Evolutionary conservation across 2,797 vertebrate species (phyloP), one percentile per base, ranked within the genome.

Genomic region (Coendou prehensilis): DNA sequence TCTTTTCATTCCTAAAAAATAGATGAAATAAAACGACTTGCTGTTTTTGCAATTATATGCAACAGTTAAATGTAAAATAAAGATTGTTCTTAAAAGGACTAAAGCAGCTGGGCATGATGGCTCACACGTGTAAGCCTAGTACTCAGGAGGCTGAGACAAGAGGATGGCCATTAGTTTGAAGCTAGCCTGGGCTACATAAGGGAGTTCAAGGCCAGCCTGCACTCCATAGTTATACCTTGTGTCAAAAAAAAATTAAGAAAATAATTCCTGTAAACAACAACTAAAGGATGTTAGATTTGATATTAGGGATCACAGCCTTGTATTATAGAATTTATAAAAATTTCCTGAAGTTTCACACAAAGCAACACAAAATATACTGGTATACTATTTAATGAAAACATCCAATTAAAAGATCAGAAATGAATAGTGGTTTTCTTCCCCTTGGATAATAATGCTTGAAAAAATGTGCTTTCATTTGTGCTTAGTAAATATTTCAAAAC

Each of bases 401-500:
- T 67, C 9, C 23, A 79, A 37, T 30, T 13, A 67, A 83, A 14
- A 56, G 4, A 1, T 45, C 22, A 87, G 54, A 67, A 85, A 81
- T 84, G 17, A 45, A 2, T 33, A 92, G 14, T 7, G 15, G 1
- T 86, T 17, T 17, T 85, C 11, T 85, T 88, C 23, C 5, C 41
- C 2, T 76, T 76, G 26, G 23, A 41, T 22, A 82, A 18, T 37
- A 15, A 59, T 50, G 5, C 1, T 96, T 33, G 57, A 5, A 84
- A 85, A 73, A 91, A 59, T 61, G 28, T 33, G 10, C 57, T 96
- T 56, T 94, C 33, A 45, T 91, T 41, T 85, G 14, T 11, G 57
- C 82, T 91, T 87, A 67, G n/a, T 75, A 94, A 92, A 82, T 88
- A 92, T 54, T 73, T 76, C 18, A 87, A 22, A 69, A 63, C 6